Conservation (phyloP, 2,113 vertebrate species). For the Taxidea taxus region DNA sequence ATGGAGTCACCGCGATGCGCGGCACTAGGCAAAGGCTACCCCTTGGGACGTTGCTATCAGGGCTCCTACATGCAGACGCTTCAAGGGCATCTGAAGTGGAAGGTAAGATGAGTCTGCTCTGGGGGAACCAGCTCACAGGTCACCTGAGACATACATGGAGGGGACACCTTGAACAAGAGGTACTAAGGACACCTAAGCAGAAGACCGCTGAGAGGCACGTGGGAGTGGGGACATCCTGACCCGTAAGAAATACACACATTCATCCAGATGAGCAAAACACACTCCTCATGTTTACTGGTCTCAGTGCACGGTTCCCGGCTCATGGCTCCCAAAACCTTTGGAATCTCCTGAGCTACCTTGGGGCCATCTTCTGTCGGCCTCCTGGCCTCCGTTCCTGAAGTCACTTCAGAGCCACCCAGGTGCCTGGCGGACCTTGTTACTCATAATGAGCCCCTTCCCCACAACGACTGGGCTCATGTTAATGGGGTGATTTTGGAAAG, state of each 20-base stretch:
- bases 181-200: neutral
- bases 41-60: no score
- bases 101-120: neutral
- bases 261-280: no score
- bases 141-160: neutral
- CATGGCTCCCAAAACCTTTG: neutral
- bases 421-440: no score
- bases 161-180: neutral
- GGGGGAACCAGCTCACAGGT: neutral
- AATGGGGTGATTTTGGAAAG: neutral
- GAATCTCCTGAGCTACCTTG: neutral
- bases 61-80: neutral
- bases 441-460: neutral
- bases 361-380: neutral
- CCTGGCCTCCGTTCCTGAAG: no score
- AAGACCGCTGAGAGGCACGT: neutral
- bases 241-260: rapidly evolving
- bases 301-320: neutral
- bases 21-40: neutral
- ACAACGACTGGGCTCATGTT: no score
- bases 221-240: neutral
- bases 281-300: rapidly evolving
- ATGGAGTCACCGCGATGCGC: neutral
- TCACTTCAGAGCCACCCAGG: neutral
- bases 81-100: neutral